Percentiles rank a stretch among this genome's conserved stretches.
Conservation (phyloP, 2,888 invertebrate genomes). For the Noctuana brunneofusca region DNA sequence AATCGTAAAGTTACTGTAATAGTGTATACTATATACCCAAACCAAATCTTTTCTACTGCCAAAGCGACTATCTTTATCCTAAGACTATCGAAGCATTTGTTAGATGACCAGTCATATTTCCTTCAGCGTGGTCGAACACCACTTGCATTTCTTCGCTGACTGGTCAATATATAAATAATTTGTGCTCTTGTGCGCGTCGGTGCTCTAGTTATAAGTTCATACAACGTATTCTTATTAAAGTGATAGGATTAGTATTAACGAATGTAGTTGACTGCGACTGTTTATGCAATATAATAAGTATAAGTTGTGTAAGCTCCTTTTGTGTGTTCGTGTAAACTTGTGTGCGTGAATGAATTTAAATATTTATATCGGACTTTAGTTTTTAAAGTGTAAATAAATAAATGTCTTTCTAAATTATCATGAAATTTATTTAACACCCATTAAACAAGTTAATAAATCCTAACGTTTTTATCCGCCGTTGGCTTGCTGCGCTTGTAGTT, state of each 20-base stretch:
- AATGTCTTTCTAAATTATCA: conserved; percentile 53
- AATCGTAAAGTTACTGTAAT: conserved; percentile 66
- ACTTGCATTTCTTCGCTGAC: conserved; percentile 38
- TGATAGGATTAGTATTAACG: conserved; percentile 38
- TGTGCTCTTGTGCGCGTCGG: conserved; percentile 43
- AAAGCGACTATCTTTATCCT: conserved; percentile 54
- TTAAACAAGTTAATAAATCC: background rate
- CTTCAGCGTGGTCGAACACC: conserved; percentile 36
- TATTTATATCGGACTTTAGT: conserved; percentile 69
- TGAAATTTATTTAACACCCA: conserved; percentile 36
- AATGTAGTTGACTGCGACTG: conserved; percentile 26
- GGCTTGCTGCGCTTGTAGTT: conserved; percentile 60
- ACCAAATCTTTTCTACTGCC: conserved; percentile 76
- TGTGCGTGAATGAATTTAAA: conserved; percentile 43
- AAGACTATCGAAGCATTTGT: conserved; percentile 17
- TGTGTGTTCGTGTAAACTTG: conserved; percentile 37
- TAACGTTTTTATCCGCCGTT: conserved; percentile 53
- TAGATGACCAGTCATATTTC: conserved; percentile 24
- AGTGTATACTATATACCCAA: conserved; percentile 51
- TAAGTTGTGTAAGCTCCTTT: conserved; percentile 32
- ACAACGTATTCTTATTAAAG: conserved; percentile 36
- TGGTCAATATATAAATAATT: conserved; percentile 33
- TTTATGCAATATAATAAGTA: conserved; percentile 12
- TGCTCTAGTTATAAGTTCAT: conserved; percentile 56
- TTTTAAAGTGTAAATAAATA: conserved; percentile 73